Base-by-base conservation (phyloP, 2,113 vertebrate genomes). In the Gallinago paraguaiae region DNA sequence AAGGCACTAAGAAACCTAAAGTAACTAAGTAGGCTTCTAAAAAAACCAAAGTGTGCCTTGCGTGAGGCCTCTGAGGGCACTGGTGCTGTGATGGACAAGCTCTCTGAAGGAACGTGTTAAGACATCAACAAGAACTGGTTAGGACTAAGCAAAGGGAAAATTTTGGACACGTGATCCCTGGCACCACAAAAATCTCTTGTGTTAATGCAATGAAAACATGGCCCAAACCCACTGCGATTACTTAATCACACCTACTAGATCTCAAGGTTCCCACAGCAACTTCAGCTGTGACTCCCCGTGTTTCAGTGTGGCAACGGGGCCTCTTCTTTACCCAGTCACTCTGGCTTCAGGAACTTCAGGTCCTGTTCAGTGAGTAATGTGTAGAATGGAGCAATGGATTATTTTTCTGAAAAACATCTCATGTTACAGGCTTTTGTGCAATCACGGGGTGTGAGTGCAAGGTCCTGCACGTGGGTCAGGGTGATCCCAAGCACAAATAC, bases 241-340 rank as follows among this genome's bases (percentile, higher is more conserved):
- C 45, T 63, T 82, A 6, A 25, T 41, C 7, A 46, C 54, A 60
- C 41, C 3, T 53, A 6, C n/a, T 78, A 2, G 7, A 39, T 56
- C 16, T 30, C 39, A 33, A 30, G 48, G 61, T 46, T 81, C 53
- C 28, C 57, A 41, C 30, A 41, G 67, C 17, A 76, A 31, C 14
- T 31, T 28, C 30, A 48, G 46, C 39, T 18, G 20, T 7, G 2
- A 13, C 23, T n/a, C 45, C 20, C 23, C 4, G 17, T 0, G 0
- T 77, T 65, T 48, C 0, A 1, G 6, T 18, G 70, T 1, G 3
- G 31, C 9, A 15, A 17, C 0, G 1, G 20, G 41, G 9, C 17
- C 17, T 69, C 35, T 35, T 35, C 41, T 51, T 70, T 10, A 20
- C 39, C n/a, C 9, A 2, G 12, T 9, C 6, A 7, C n/a, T 18